These are phyloP conservation scores for Epicauta chinensis DNA, from an alignment of 1,140 invertebrate species.

Conservation along the genomic window DNA sequence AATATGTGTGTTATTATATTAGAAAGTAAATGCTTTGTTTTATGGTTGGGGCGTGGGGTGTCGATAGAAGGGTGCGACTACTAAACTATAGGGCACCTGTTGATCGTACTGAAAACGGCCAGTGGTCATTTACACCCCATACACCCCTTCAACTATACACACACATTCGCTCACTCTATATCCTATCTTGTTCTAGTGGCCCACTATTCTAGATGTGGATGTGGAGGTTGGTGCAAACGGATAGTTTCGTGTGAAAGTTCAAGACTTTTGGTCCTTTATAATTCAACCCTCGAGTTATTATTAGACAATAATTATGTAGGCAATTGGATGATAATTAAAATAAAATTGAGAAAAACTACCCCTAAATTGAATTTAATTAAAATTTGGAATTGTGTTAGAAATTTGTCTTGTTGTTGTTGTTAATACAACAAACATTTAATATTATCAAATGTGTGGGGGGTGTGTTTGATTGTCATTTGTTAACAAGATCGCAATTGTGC, in stretches of 20 bases:
- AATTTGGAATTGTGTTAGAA: not conserved
- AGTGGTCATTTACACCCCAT: slow-evolving; percentile 13
- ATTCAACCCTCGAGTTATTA: no score
- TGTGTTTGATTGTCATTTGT: slow-evolving; percentile 20
- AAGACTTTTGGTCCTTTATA: no score
- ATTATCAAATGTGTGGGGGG: slow-evolving; percentile 19
- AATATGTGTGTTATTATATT: no score
- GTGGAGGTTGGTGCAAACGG: no score
- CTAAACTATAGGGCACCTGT: slow-evolving; percentile 12
- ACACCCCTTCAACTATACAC: no score
- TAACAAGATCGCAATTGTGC: slow-evolving; percentile 23
- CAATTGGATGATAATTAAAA: no score
- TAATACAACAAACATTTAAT: slow-evolving; percentile 22
- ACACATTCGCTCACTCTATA: no score
- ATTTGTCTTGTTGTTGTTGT: slow-evolving; percentile 12
- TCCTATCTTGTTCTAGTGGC: no score
- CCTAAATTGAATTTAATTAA: not conserved
- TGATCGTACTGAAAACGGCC: slow-evolving; percentile 3
- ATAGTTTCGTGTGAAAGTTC: no score
- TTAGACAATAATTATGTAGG: no score
- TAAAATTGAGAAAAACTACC: no score
- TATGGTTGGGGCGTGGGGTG: slow-evolving; percentile 9
- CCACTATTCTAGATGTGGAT: no score
- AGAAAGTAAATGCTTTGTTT: not conserved
- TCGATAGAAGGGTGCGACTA: not conserved